Percentiles rank a stretch among this genome's conserved stretches.
Evolutionary conservation across 2,888 invertebrate species (phyloP).

Genomic region (Encarsia formosa): DNA sequence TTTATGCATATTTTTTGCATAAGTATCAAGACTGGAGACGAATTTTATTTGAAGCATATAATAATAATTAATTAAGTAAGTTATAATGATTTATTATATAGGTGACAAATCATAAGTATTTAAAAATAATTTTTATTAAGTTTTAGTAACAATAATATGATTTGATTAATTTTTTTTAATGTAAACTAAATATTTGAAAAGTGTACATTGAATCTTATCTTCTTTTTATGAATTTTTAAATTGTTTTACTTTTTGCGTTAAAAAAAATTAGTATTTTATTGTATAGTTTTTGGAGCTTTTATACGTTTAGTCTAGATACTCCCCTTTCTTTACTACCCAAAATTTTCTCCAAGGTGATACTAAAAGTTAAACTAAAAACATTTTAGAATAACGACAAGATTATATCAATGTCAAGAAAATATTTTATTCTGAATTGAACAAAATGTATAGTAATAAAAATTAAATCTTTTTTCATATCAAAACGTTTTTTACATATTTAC

Average conservation of each 20-base stretch:
- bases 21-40: slow-evolving; percentile 24
- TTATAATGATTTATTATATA: slow-evolving; percentile 16
- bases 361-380: slow-evolving; percentile 15
- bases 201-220: slow-evolving; percentile 15
- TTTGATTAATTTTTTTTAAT: slow-evolving; percentile 10
- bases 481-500: neutral
- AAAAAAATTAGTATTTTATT: slow-evolving; percentile 20
- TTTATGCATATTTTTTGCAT: slow-evolving; percentile 14
- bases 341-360: slow-evolving; percentile 16
- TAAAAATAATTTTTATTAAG: too few relatives aligned
- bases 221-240: slow-evolving; percentile 22
- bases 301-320: slow-evolving; percentile 16
- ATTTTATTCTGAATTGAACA: slow-evolving; percentile 35
- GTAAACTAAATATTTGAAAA: slow-evolving; percentile 11
- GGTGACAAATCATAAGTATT: neutral
- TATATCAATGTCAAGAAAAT: slow-evolving; percentile 31
- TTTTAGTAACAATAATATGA: too few relatives aligned
- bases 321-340: slow-evolving; percentile 2
- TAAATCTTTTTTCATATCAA: slow-evolving; percentile 30
- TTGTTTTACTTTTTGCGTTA: slow-evolving; percentile 16
- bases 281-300: slow-evolving; percentile 18
- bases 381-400: slow-evolving; percentile 22
- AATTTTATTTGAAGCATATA: slow-evolving; percentile 22
- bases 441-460: slow-evolving; percentile 40
- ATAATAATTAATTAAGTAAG: slow-evolving; percentile 13